Base-by-base conservation (phyloP, 2,888 invertebrate species). In the Nemurella pictetii region DNA sequence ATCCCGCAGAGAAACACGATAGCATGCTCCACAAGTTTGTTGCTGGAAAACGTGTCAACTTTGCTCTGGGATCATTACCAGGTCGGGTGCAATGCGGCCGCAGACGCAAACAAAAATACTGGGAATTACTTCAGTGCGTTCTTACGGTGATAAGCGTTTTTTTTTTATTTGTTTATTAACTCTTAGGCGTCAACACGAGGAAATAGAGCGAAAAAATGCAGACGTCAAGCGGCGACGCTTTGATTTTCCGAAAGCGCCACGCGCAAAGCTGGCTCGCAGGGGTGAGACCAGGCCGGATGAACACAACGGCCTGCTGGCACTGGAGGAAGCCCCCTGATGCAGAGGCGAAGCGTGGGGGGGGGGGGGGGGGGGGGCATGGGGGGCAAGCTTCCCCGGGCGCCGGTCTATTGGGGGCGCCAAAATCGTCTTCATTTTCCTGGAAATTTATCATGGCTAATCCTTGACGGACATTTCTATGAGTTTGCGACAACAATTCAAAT, bases 1-100 rank as follows among this genome's bases (percentile, higher is more conserved):
- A 84, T 30, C 27, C 30, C 15, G 25, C 81, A 5, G 84, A 72
- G 29, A 80, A 81, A 4, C 81, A 73, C 32, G 81, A 84, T 25
- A n/a, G 30, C 0, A 26, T 28, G 0, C 29, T 84, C 9, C 25
- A 72, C 55, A 84, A 81, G 30, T 30, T 80, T n/a, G n/a, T n/a
- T n/a, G n/a, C n/a, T n/a, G n/a, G n/a, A n/a, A n/a, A n/a, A n/a
- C n/a, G n/a, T n/a, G n/a, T n/a, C n/a, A n/a, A n/a, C n/a, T n/a
- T n/a, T n/a, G n/a, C n/a, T n/a, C n/a, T n/a, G n/a, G n/a, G n/a
- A n/a, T n/a, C n/a, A n/a, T n/a, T 84, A 84, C n/a, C 84, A 80
- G 25, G 30, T 3, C 2, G 5, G 80, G 5, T 84, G 80, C 28
- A 20, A 36, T 1, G 84, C 80, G n/a, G 84, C 55, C 9, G 80